These are phyloP conservation scores for Muntiacus reevesi DNA, from an alignment of 2,113 vertebrate genomes.

Conservation along the genomic window DNA sequence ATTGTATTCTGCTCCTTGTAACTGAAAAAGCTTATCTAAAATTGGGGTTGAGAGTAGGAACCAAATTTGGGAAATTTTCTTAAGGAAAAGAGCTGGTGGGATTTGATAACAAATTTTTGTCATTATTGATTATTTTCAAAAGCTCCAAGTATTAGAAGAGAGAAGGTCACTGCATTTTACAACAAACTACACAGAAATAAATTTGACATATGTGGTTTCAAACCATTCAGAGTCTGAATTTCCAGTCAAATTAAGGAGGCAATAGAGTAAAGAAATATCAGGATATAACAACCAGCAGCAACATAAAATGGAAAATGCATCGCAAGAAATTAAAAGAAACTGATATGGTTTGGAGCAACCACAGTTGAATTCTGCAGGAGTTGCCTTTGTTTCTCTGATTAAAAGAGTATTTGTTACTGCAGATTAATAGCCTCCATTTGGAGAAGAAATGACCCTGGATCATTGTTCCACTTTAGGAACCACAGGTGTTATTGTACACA, in stretches of 20 bases:
- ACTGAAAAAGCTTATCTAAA: background rate
- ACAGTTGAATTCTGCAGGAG: slow-evolving; percentile 28
- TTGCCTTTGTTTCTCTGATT: slow-evolving; percentile 51
- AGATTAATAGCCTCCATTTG: slow-evolving; percentile 72
- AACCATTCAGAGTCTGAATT: slow-evolving; percentile 19
- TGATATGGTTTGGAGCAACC: slow-evolving; percentile 22
- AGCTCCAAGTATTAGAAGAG: background rate
- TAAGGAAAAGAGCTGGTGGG: background rate
- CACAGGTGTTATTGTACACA: slow-evolving; percentile 74
- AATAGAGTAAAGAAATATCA: slow-evolving; percentile 42
- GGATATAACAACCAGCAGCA: slow-evolving; percentile 16
- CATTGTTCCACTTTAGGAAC: slow-evolving; percentile 71
- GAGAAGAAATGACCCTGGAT: slow-evolving; percentile 65
- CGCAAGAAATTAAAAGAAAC: slow-evolving; percentile 16
- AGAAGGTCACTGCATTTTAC: background rate
- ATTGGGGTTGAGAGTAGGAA: background rate
- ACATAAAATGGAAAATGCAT: slow-evolving; percentile 33
- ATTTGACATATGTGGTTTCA: slow-evolving; percentile 31
- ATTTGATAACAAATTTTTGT: slow-evolving; percentile 41
- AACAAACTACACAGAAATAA: slow-evolving; percentile 8
- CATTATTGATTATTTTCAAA: slow-evolving; percentile 48
- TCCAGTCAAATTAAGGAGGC: slow-evolving; percentile 35
- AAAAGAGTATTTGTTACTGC: slow-evolving; percentile 59
- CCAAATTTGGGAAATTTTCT: background rate
- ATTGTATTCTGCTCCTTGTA: background rate